Conservation (phyloP, 2,797 vertebrate genomes). For the Myotis planiceps region DNA sequence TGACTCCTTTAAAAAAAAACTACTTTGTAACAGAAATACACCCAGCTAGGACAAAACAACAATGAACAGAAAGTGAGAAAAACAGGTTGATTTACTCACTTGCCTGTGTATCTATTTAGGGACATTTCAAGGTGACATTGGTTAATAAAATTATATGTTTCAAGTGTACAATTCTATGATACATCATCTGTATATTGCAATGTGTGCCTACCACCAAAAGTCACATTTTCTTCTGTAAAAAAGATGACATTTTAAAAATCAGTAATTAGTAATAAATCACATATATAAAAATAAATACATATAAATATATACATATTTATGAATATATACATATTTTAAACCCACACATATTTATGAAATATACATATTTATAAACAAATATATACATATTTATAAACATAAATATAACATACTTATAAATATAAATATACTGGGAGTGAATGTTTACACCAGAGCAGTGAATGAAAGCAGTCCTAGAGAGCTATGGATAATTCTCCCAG, state of each 20-base stretch:
- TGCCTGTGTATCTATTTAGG: neutral
- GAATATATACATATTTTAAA: neutral
- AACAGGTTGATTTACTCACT: neutral
- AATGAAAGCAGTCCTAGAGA: neutral
- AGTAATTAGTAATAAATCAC: neutral
- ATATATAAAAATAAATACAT: neutral
- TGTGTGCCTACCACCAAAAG: neutral
- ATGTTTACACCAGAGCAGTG: neutral
- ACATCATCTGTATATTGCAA: neutral
- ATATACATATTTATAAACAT: neutral
- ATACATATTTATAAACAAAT: neutral
- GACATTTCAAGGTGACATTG: neutral
- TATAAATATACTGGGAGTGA: neutral
- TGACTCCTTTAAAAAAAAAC: neutral
- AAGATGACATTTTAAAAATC: neutral
- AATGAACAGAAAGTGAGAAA: neutral
- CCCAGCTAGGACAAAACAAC: neutral
- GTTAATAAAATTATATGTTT: neutral
- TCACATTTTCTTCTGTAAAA: neutral
- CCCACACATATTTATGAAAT: neutral
- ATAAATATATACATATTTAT: neutral
- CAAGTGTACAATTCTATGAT: neutral
- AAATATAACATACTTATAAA: neutral
- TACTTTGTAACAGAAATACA: neutral
- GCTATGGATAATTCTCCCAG: neutral